phyloP scores from a whole-genome alignment of 2,113 vertebrate genomes.

The Odontesthes bonariensis region DNA sequence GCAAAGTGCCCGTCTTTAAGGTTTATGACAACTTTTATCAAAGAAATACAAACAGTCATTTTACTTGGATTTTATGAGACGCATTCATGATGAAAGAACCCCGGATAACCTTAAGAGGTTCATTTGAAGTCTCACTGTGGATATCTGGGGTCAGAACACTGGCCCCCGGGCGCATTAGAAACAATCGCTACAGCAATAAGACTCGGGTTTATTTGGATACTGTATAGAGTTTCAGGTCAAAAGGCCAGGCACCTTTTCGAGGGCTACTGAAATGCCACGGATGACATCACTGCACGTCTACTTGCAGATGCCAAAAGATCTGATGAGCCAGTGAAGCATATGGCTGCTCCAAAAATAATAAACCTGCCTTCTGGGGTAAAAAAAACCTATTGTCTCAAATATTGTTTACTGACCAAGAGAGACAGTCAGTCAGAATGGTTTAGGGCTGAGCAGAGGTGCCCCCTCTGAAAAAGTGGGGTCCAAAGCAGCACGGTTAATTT shows the following conservation, averaged over 20 bases:
- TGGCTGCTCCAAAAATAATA: slow-evolving; percentile 59
- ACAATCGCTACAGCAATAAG: slow-evolving; percentile 9
- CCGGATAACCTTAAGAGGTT: slow-evolving; percentile 20
- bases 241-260: slow-evolving; percentile 37
- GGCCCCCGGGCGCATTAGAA: slow-evolving; percentile 3
- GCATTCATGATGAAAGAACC: slow-evolving; percentile 18
- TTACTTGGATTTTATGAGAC: slow-evolving; percentile 14
- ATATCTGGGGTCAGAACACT: not conserved
- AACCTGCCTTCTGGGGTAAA: slow-evolving; percentile 58
- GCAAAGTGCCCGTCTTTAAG: not conserved
- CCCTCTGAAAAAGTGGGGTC: slow-evolving; percentile 25
- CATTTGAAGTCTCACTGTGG: slow-evolving; percentile 20
- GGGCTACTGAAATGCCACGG: slow-evolving; percentile 58
- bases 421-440: slow-evolving; percentile 73
- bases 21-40: slow-evolving; percentile 7
- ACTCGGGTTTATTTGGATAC: slow-evolving; percentile 30
- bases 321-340: slow-evolving; percentile 50
- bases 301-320: slow-evolving; percentile 54
- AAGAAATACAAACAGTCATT: slow-evolving; percentile 27
- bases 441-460: slow-evolving; percentile 40
- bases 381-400: slow-evolving; percentile 59
- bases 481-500: slow-evolving; percentile 60
- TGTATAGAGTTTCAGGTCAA: slow-evolving; percentile 32
- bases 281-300: slow-evolving; percentile 61
- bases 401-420: slow-evolving; percentile 72